Evolutionary conservation across 2,113 vertebrate species (phyloP).

Genomic region (Eupsittula cactorum): DNA sequence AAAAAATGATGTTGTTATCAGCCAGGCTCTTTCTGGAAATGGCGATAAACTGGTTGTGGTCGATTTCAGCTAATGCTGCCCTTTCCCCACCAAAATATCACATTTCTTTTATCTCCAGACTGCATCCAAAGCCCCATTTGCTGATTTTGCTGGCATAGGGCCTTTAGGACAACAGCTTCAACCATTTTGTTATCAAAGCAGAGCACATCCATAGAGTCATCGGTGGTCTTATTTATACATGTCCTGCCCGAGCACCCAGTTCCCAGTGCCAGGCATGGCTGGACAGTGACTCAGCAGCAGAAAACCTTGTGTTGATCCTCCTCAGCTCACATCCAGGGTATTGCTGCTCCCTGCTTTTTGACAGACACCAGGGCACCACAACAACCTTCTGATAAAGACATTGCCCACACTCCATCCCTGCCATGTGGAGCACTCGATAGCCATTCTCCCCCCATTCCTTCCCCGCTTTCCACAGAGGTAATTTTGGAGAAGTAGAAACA

Average conservation of each 20-base stretch:
- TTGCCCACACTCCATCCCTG: not conserved
- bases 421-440: not conserved
- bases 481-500: not conserved
- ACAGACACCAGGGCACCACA: not conserved
- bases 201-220: not conserved
- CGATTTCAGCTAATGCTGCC: not conserved
- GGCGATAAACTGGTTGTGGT: not conserved
- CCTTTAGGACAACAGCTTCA: not conserved
- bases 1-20: not conserved
- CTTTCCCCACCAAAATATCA: not conserved
- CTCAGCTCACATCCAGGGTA: not conserved
- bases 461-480: not conserved
- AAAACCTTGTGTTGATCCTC: not conserved
- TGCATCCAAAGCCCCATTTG: not conserved
- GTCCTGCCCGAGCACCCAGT: not conserved
- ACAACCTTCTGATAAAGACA: not conserved
- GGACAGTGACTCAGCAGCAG: slow-evolving; percentile 17
- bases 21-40: not conserved
- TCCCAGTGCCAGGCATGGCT: not conserved
- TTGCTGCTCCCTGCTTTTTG: not conserved
- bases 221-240: not conserved
- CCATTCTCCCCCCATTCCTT: not conserved
- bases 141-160: not conserved
- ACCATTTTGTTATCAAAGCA: fast-evolving
- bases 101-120: not conserved